Evolutionary conservation across 2,888 invertebrate genomes (phyloP), one percentile per base, ranked within the genome.

Genomic region (Drosophila algonquin): DNA sequence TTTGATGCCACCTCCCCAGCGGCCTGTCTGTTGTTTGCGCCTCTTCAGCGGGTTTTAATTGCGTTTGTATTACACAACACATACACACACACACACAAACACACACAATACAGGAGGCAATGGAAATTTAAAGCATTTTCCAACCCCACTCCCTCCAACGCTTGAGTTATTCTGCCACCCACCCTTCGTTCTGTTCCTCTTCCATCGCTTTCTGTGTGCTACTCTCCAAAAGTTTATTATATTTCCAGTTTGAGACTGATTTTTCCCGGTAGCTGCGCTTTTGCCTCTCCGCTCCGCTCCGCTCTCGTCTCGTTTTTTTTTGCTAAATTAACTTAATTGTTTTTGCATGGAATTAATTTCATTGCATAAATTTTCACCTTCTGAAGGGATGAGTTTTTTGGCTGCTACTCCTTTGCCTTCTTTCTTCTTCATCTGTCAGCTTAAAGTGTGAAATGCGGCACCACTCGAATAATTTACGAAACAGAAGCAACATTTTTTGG

Each of bases 301-400:
- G 51, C 47, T 51, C 27, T 9, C 30, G 3, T 9, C 32, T 46
- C 75, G 76, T 78, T 75, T 85, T 80, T 85, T 80, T 80, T 82
- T 83, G 83, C 87, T 83, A 86, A 86, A 86, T 86, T 86, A 86
- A 86, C 85, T 86, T 86, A 86, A 86, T 86, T 86, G 85, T 88
- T 83, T 88, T 88, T 87, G 89, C 89, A 79, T 88, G 85, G 86
- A 86, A 88, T 86, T 86, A 86, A 86, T 88, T 85, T 88, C 74
- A 65, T 73, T 87, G 85, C 89, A 86, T 86, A 86, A 86, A 86
- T 86, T 86, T 67, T 79, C 76, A 88, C 88, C 88, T 86, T 82
- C 75, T 52, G 54, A 59, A 16, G 53, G 44, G 27, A 8, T 35
- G 16, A 53, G 44, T 48, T 24, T 27, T 24, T 6, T 1, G 27